Evolutionary conservation across 2,888 invertebrate species (phyloP), one percentile per base, ranked within the genome.

Genomic region (Microctonus aethiopoides): DNA sequence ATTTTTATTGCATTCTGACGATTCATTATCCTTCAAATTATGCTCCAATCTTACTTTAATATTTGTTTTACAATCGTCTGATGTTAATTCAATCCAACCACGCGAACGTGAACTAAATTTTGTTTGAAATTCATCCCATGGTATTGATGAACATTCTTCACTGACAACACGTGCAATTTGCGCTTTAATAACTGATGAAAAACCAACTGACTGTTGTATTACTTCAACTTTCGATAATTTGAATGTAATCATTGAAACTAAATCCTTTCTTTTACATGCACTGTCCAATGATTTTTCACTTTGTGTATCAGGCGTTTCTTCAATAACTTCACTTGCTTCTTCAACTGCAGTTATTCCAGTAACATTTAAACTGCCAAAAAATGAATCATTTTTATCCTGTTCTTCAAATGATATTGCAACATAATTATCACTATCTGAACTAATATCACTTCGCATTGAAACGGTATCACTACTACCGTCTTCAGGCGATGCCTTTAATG

Each of bases 51-150:
- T 88, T 46, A 92, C 76, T 76, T 90, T 90, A 20, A 92, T 87
- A 73, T 90, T 88, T 0, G 92, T 89, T 54, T 88, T 85, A 84
- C 89, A 87, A 84, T 87, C 88, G 74, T 87, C 87, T 52, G 86
- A 87, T 0, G 89, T 87, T 13, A 92, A 91, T 82, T 94, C 92
- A 57, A 91, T 89, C 94, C 94, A 95, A 22, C 93, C 95, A 77
- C 94, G 91, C 70, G 94, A 92, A 60, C 95, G 90, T 81, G 94
- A 93, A 76, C 92, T 91, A 87, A 95, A 95, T 86, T 95, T 95
- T 79, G 90, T 92, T 93, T 97, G 97, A 89, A 98, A 94, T 87
- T 97, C 97, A 83, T 97, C 97, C 94, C 96, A 96, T 0, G 95
- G 94, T 83, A 97, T 95, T 52, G 95, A 92, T 51, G 92, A 91